Evolutionary conservation across 2,888 invertebrate genomes (phyloP).

Genomic region (Thymelicus acteon): DNA sequence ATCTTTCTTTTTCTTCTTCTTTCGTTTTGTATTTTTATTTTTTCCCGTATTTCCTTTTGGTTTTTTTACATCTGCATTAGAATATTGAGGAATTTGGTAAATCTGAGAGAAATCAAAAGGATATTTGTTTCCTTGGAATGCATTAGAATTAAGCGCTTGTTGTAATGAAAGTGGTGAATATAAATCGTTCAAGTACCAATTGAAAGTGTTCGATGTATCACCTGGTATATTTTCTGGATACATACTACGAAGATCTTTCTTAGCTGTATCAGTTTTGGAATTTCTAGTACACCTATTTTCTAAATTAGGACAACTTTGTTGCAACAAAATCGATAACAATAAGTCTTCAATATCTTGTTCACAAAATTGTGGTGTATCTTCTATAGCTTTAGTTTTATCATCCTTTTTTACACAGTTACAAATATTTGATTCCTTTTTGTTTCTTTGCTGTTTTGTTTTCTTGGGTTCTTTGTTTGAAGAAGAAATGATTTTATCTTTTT

Average conservation of each 20-base stretch:
- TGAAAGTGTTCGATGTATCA: constrained; percentile 15
- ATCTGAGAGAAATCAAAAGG: constrained; percentile 46
- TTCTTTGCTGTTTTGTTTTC: constrained; percentile 22
- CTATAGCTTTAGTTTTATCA: neutral
- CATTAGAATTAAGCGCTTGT: constrained; percentile 7
- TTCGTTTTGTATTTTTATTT: constrained; percentile 35
- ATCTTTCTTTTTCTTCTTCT: constrained; percentile 31
- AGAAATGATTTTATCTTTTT: neutral
- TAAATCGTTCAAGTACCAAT: constrained; percentile 22
- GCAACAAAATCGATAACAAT: constrained; percentile 10
- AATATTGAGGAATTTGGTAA: constrained; percentile 42
- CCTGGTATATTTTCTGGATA: constrained; percentile 20
- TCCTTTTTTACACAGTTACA: constrained; percentile 25
- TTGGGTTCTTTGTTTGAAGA: neutral
- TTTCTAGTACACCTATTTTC: constrained; percentile 34
- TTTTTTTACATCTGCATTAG: constrained; percentile 26
- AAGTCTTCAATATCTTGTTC: constrained; percentile 18
- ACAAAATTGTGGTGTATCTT: neutral
- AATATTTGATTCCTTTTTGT: neutral
- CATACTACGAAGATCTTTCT: neutral
- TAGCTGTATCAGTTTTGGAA: constrained; percentile 12
- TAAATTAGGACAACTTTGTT: constrained; percentile 38
- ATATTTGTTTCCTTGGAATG: constrained; percentile 34
- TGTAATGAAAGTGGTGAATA: constrained; percentile 12
- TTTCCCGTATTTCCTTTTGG: constrained; percentile 31